Evolutionary conservation across 2,113 vertebrate species (phyloP).

Genomic region (Pitta sordida): DNA sequence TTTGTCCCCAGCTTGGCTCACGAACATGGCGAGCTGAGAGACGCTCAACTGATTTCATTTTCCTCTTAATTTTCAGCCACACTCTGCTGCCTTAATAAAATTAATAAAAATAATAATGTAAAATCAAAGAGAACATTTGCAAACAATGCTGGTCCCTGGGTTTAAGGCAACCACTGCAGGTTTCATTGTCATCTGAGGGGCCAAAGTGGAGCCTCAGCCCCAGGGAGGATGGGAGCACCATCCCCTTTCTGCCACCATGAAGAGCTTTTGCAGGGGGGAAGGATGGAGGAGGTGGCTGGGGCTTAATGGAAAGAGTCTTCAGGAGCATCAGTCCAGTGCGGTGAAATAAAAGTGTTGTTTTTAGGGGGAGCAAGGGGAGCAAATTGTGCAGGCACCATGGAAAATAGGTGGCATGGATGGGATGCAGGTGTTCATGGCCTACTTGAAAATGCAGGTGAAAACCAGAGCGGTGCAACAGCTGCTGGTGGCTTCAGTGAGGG

Average conservation of each 20-base stretch:
- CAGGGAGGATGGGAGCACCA: accelerated
- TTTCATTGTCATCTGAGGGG: background rate
- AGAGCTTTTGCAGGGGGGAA: background rate
- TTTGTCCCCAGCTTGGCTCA: background rate
- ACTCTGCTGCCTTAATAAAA: background rate
- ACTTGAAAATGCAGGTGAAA: background rate
- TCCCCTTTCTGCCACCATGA: background rate
- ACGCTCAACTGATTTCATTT: background rate
- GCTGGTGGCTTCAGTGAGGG: background rate
- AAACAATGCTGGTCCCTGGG: background rate
- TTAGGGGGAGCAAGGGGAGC: background rate
- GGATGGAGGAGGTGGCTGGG: background rate
- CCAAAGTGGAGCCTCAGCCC: background rate
- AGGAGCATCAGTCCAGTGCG: background rate
- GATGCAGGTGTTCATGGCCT: background rate
- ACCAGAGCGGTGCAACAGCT: accelerated
- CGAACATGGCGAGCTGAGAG: accelerated
- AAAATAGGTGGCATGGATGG: background rate
- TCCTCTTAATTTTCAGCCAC: background rate
- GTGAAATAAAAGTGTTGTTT: background rate
- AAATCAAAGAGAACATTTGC: background rate
- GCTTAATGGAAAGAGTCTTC: background rate
- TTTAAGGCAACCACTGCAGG: background rate
- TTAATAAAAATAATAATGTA: background rate
- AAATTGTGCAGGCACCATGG: background rate